Evolutionary conservation across 2,797 vertebrate genomes (phyloP).

Genomic region (Pipistrellus kuhlii): DNA sequence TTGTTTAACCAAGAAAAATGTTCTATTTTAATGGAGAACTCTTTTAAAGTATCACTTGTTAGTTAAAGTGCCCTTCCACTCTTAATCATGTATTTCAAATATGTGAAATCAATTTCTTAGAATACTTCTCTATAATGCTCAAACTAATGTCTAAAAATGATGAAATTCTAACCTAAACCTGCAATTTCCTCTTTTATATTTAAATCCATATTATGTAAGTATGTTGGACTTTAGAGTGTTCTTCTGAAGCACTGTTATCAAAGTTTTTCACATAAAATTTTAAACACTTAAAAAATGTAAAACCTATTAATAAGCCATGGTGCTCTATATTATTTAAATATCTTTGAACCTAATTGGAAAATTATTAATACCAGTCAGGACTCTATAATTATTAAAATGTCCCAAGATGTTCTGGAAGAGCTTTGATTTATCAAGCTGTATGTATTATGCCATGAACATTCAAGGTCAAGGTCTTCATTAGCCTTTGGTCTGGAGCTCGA

Average conservation of each 20-base stretch:
- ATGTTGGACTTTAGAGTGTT: slow-evolving; percentile 22
- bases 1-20: background rate
- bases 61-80: background rate
- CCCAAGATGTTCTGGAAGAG: background rate
- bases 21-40: slow-evolving; percentile 5
- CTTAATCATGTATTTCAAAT: slow-evolving; percentile 49
- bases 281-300: slow-evolving; percentile 67
- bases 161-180: slow-evolving; percentile 51
- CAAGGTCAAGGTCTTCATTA: background rate
- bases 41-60: background rate
- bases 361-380: slow-evolving; percentile 64
- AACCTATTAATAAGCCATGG: slow-evolving; percentile 58
- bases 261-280: slow-evolving; percentile 68
- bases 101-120: slow-evolving; percentile 49
- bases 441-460: background rate
- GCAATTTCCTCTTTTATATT: slow-evolving; percentile 60
- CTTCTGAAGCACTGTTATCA: slow-evolving; percentile 49
- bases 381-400: slow-evolving; percentile 56
- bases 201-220: slow-evolving; percentile 53
- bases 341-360: slow-evolving; percentile 52
- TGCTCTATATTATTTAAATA: slow-evolving; percentile 60
- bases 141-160: slow-evolving; percentile 56
- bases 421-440: background rate
- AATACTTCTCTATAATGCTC: slow-evolving; percentile 30
- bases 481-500: background rate